Percentiles rank a stretch among this genome's conserved stretches.
Evolutionary conservation across 2,113 vertebrate genomes (phyloP).

Genomic region (Eptatretus burgeri): DNA sequence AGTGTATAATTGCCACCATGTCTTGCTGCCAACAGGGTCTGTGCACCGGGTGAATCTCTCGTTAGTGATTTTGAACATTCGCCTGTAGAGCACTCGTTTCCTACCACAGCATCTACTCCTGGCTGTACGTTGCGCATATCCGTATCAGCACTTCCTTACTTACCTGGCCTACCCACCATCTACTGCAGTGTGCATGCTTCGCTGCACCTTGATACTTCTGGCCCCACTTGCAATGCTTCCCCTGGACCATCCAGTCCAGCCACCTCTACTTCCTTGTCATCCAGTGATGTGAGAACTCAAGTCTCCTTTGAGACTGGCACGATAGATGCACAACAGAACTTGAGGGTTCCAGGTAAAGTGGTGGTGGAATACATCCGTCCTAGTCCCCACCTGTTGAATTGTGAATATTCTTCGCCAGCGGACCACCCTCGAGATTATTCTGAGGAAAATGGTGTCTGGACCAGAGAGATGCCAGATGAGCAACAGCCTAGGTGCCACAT

Average conservation of each 20-base stretch:
- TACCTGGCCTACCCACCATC: not conserved
- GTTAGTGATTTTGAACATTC: slow-evolving; percentile 74
- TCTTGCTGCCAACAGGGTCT: slow-evolving; percentile 31
- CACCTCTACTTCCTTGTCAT: too few relatives aligned
- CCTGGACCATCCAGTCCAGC: not conserved
- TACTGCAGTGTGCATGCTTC: not conserved
- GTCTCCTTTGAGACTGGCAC: too few relatives aligned
- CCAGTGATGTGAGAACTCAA: too few relatives aligned
- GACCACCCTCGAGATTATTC: too few relatives aligned
- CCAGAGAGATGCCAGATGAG: too few relatives aligned
- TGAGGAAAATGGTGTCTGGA: too few relatives aligned
- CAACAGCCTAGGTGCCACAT: too few relatives aligned
- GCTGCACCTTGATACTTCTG: not conserved
- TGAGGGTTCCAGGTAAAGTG: too few relatives aligned
- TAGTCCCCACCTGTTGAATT: too few relatives aligned
- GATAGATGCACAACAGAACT: too few relatives aligned
- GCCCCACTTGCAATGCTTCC: not conserved
- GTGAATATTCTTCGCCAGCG: too few relatives aligned
- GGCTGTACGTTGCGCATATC: slow-evolving; percentile 1
- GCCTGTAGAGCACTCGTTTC: slow-evolving; percentile 71
- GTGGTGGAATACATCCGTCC: too few relatives aligned
- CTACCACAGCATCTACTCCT: slow-evolving; percentile 24
- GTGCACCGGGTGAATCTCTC: slow-evolving; percentile 60
- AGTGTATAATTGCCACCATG: not conserved
- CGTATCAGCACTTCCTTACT: slow-evolving; percentile 1